These are phyloP conservation scores for Hyla sarda DNA, from an alignment of 2,113 vertebrate genomes.

Conservation along the genomic window DNA sequence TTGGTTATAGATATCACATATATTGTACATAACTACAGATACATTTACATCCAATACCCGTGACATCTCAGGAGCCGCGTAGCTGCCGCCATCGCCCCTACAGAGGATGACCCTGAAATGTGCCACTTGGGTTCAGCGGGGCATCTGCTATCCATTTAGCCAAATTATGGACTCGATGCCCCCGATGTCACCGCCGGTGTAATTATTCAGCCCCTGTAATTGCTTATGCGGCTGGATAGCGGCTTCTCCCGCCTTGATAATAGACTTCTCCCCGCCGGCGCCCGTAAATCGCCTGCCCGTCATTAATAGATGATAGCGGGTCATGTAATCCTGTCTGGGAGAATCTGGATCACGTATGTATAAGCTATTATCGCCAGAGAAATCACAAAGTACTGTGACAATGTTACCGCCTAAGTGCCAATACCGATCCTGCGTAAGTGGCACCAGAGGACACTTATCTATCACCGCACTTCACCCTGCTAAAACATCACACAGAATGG, in stretches of 20 bases:
- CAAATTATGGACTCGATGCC: constrained; percentile 27
- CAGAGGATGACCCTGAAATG: background rate
- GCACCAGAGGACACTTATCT: too few species aligned
- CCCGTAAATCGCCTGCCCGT: background rate
- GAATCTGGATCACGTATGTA: too few species aligned
- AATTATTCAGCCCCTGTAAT: constrained; percentile 28
- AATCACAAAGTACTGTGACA: too few species aligned
- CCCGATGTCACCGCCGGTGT: background rate
- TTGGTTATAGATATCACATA: too few species aligned
- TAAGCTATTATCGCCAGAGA: too few species aligned
- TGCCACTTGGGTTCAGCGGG: background rate
- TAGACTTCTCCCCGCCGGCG: constrained; percentile 7
- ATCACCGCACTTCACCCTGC: too few species aligned
- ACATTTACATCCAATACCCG: too few species aligned
- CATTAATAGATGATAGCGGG: background rate
- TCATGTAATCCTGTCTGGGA: background rate
- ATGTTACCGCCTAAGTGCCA: too few species aligned
- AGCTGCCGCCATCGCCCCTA: background rate
- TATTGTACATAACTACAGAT: too few species aligned
- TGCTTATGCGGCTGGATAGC: constrained; percentile 1
- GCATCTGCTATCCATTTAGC: constrained; percentile 19
- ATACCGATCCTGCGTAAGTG: too few species aligned
- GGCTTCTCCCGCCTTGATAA: background rate
- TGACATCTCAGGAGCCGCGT: background rate
- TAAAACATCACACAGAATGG: too few species aligned